Evolutionary conservation across 2,113 vertebrate genomes (phyloP).

Genomic region (Tachysurus fulvidraco): DNA sequence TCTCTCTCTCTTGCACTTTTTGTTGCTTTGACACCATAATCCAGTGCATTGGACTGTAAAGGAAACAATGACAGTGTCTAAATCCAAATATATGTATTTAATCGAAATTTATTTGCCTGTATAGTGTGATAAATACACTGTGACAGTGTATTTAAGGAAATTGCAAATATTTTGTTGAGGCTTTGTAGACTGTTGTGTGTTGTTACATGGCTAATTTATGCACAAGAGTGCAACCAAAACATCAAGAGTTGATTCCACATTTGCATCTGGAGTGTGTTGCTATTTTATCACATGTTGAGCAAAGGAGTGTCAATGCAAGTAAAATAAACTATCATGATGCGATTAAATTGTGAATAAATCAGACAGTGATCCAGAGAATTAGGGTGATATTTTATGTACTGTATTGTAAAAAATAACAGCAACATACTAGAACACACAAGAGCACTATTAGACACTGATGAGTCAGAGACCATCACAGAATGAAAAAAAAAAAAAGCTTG

Average conservation of each 20-base stretch:
- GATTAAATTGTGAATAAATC: slow-evolving; percentile 7
- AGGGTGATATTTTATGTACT: not conserved
- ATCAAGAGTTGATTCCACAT: slow-evolving; percentile 1
- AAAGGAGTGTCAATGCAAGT: not conserved
- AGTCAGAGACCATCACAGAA: not conserved
- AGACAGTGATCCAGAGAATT: not conserved
- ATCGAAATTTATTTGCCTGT: not conserved
- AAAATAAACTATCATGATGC: not conserved
- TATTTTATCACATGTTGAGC: not conserved
- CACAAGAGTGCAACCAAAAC: slow-evolving; percentile 3
- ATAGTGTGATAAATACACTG: not conserved
- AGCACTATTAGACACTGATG: not conserved
- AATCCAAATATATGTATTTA: not conserved
- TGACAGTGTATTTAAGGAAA: not conserved
- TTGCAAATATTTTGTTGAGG: not conserved
- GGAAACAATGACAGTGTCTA: not conserved
- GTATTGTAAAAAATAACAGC: not conserved
- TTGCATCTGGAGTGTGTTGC: not conserved
- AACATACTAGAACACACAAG: not conserved
- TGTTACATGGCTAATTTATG: not conserved
- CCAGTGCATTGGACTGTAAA: not conserved
- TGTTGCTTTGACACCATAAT: not conserved
- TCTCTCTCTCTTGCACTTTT: not conserved
- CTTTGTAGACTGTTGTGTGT: not conserved
- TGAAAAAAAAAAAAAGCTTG: not conserved